A percentile compares a stretch with the other conserved stretches of the same genome.
phyloP scores from a whole-genome alignment of 2,888 invertebrate species.

The Megamerina dolium region DNA sequence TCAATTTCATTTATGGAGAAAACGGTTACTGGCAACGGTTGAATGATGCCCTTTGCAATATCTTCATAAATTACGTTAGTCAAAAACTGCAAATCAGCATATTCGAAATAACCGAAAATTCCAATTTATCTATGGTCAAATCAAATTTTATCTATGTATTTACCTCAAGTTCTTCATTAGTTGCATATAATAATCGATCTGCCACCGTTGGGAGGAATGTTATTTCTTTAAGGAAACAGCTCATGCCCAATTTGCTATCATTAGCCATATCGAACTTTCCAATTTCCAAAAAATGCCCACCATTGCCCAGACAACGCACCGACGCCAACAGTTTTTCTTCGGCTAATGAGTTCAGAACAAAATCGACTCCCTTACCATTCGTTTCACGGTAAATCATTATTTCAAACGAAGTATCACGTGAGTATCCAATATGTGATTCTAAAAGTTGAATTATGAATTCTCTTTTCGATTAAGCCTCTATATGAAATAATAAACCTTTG shows the following conservation, averaged over 20 bases:
- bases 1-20: slow-evolving; percentile 64
- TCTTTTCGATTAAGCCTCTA: too few relatives aligned
- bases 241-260: slow-evolving; percentile 61
- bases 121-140: too few relatives aligned
- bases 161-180: slow-evolving; percentile 46
- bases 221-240: slow-evolving; percentile 63
- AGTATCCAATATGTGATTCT: slow-evolving; percentile 72
- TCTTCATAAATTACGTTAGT: slow-evolving; percentile 58
- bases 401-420: slow-evolving; percentile 82
- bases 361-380: slow-evolving; percentile 80
- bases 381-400: slow-evolving; percentile 74
- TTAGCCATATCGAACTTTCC: slow-evolving; percentile 75
- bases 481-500: slow-evolving; percentile 55
- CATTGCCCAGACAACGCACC: slow-evolving; percentile 55
- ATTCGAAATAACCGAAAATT: too few relatives aligned
- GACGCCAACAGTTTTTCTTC: slow-evolving; percentile 82
- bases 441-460: slow-evolving; percentile 5
- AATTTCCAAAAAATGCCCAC: slow-evolving; percentile 75
- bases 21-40: slow-evolving; percentile 60
- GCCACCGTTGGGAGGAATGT: slow-evolving; percentile 74
- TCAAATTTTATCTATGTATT: slow-evolving; percentile 5
- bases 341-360: slow-evolving; percentile 85
- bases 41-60: slow-evolving; percentile 60
- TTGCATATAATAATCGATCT: slow-evolving; percentile 59
- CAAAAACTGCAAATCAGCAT: slow-evolving; percentile 40